Percentiles rank a stretch among this genome's conserved stretches.
phyloP scores from a whole-genome alignment of 1,140 invertebrate species.

The Diorhabda carinulata region DNA sequence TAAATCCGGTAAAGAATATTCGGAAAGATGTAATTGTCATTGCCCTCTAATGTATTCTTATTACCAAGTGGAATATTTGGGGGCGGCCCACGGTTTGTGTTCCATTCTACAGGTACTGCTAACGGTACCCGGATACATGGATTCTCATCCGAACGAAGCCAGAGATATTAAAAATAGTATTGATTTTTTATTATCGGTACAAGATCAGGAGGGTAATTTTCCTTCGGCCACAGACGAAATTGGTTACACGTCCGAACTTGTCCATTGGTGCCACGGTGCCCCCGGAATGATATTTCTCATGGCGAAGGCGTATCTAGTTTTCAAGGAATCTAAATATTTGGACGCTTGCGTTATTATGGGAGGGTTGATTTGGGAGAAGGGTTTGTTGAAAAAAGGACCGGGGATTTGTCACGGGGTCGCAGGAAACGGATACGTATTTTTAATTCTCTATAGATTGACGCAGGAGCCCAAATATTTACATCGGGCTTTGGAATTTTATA shows the following conservation, averaged over 20 bases:
- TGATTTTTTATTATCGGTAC: conserved; percentile 60
- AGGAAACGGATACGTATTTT: conserved; percentile 80
- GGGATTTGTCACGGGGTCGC: conserved; percentile 83
- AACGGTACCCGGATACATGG: conserved; percentile 61
- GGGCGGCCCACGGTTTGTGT: conserved; percentile 74
- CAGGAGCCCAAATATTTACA: conserved; percentile 64
- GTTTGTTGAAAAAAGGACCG: conserved; percentile 76
- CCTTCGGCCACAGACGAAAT: conserved; percentile 72
- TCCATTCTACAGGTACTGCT: conserved; percentile 64
- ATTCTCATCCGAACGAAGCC: conserved; percentile 52
- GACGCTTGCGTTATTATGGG: conserved; percentile 63
- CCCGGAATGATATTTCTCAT: conserved; percentile 76
- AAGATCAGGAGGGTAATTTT: conserved; percentile 63
- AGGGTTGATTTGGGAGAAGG: conserved; percentile 76
- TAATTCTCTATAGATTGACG: conserved; percentile 74
- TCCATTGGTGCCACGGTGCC: conserved; percentile 89
- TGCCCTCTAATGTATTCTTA: conserved; percentile 82
- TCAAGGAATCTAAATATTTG: conserved; percentile 71
- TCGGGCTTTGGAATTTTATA: conserved; percentile 71
- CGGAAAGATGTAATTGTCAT: conserved; percentile 54
- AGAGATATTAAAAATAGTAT: conserved; percentile 56
- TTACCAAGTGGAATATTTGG: conserved; percentile 80
- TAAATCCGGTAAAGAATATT: conserved; percentile 66
- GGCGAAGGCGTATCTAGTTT: conserved; percentile 74
- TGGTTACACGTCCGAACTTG: conserved; percentile 58